Percentiles rank a stretch among this genome's conserved stretches.
phyloP scores from a whole-genome alignment of 2,888 invertebrate genomes.

The Drosophila nr. perissopoda region DNA sequence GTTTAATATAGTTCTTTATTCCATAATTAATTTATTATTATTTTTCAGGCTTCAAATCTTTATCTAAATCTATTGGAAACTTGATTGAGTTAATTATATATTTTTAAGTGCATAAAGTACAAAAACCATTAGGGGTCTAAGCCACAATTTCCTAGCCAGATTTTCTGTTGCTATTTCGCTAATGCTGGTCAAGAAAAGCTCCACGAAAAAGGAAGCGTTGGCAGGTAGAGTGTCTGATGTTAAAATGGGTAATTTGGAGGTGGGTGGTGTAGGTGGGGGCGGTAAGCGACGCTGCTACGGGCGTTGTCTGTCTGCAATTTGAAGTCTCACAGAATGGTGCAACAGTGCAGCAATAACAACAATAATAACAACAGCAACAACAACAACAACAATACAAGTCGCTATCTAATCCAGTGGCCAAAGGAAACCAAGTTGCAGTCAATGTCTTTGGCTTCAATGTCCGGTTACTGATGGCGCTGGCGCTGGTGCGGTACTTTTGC shows the following conservation, averaged over 20 bases:
- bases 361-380: background rate
- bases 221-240: constrained; percentile 8
- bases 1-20: constrained; percentile 1
- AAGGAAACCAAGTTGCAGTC: constrained; percentile 16
- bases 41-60: background rate
- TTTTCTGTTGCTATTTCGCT: background rate
- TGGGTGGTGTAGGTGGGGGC: constrained; percentile 3
- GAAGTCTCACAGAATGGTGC: constrained; percentile 33
- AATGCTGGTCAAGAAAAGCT: constrained; percentile 11
- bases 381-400: constrained; percentile 11
- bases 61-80: background rate
- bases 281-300: constrained; percentile 10
- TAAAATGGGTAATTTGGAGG: background rate
- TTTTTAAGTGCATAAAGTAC: background rate
- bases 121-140: background rate
- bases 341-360: background rate
- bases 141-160: background rate
- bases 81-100: background rate
- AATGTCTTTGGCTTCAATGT: constrained; percentile 26
- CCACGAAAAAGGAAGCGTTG: background rate
- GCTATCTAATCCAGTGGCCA: constrained; percentile 51
- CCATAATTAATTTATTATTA: background rate
- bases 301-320: constrained; percentile 49
- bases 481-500: constrained; percentile 35
- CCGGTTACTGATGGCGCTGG: constrained; percentile 46